Evolutionary conservation across 53 echinoderm and acorn worm genomes (phyloP).

Genomic region (Glandiceps talaboti): DNA sequence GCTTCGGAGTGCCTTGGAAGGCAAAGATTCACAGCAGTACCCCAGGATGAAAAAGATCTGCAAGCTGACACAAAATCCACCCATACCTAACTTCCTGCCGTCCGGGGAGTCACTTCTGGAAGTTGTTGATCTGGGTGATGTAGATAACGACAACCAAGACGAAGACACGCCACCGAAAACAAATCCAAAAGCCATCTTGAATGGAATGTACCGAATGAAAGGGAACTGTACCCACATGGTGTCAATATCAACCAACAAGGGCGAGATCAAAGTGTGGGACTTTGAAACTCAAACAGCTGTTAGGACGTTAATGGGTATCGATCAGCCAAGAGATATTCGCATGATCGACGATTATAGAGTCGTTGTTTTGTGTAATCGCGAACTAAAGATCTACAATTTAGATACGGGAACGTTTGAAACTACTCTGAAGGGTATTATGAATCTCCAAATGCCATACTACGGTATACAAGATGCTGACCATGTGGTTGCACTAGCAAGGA

Average conservation of each 20-base stretch:
- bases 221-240: slow-evolving; percentile 59
- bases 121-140: slow-evolving; percentile 22
- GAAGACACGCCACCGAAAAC: slow-evolving; percentile 3
- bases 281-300: slow-evolving; percentile 62
- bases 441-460: slow-evolving; percentile 83
- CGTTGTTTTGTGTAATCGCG: slow-evolving; percentile 85
- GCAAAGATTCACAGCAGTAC: slow-evolving; percentile 39
- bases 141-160: slow-evolving; percentile 10
- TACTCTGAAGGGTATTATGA: slow-evolving; percentile 88
- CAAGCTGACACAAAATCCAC: slow-evolving; percentile 54
- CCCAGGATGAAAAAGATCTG: slow-evolving; percentile 67
- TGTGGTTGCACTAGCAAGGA: slow-evolving; percentile 89
- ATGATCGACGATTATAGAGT: slow-evolving; percentile 81
- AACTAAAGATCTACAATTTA: slow-evolving; percentile 83
- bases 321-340: slow-evolving; percentile 59
- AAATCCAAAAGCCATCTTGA: slow-evolving; percentile 18
- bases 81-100: slow-evolving; percentile 59
- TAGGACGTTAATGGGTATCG: slow-evolving; percentile 62
- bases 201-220: slow-evolving; percentile 50
- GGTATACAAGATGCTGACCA: slow-evolving; percentile 76
- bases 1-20: slow-evolving; percentile 38
- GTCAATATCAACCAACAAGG: slow-evolving; percentile 53
- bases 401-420: slow-evolving; percentile 70
- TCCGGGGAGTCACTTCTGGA: slow-evolving; percentile 44
- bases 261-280: slow-evolving; percentile 79